These are phyloP conservation scores for Megamerina dolium DNA, from an alignment of 2,888 invertebrate species.

Conservation along the genomic window DNA sequence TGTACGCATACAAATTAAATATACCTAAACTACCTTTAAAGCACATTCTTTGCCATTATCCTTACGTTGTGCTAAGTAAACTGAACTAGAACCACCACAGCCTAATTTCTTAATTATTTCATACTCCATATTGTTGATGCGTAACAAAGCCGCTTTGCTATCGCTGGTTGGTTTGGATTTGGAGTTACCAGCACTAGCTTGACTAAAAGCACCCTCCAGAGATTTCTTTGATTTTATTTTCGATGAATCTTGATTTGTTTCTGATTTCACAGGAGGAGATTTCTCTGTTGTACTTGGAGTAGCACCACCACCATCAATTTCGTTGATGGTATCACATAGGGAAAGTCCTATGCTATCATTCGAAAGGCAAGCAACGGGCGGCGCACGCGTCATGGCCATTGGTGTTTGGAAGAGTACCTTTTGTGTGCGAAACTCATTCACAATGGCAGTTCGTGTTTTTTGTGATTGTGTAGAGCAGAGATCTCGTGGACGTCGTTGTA, in stretches of 20 bases:
- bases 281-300: conserved; percentile 32
- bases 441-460: conserved; percentile 27
- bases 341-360: conserved; percentile 42
- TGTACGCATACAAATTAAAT: neutral
- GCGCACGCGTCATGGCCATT: conserved; percentile 38
- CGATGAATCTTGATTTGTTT: conserved; percentile 11
- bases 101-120: conserved; percentile 70
- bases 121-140: conserved; percentile 69
- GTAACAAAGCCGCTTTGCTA: conserved; percentile 50
- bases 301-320: conserved; percentile 21
- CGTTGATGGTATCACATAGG: conserved; percentile 41
- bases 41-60: conserved; percentile 40
- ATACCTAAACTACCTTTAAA: conserved; percentile 31
- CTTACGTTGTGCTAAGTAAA: conserved; percentile 51
- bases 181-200: conserved; percentile 4
- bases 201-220: conserved; percentile 27
- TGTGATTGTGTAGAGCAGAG: conserved; percentile 30
- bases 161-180: neutral
- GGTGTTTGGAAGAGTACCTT: conserved; percentile 49
- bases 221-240: conserved; percentile 34
- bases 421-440: conserved; percentile 44
- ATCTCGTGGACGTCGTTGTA: conserved; percentile 27
- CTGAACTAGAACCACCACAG: conserved; percentile 85
- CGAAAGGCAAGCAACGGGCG: conserved; percentile 27
- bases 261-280: conserved; percentile 1